phyloP scores from a whole-genome alignment of 2,113 vertebrate genomes.

The Phasianus colchicus region DNA sequence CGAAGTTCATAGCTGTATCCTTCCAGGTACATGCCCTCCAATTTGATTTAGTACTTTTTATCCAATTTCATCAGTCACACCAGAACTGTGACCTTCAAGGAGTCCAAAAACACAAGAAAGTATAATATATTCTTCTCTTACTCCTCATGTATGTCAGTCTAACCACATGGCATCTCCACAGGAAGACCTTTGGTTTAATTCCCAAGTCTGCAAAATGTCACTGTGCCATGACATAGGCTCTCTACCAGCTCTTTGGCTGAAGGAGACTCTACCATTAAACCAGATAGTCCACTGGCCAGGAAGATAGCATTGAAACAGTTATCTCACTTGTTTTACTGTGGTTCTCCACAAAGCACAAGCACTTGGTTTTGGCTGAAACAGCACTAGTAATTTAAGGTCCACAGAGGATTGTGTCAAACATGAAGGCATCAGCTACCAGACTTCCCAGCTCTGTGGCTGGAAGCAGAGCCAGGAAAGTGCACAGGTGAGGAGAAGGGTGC shows the following conservation, averaged over 20 bases:
- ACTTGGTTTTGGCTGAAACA: neutral
- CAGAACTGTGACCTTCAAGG: neutral
- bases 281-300: neutral
- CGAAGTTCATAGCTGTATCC: neutral
- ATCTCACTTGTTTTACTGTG: neutral
- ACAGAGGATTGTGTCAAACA: neutral
- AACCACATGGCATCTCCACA: neutral
- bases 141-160: neutral
- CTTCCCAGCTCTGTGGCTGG: neutral
- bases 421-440: neutral
- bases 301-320: fast-evolving
- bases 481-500: neutral
- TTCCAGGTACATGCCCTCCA: neutral
- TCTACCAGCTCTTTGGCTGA: neutral
- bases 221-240: neutral
- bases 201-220: fast-evolving
- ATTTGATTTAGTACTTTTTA: neutral
- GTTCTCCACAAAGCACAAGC: neutral
- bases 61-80: neutral
- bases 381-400: neutral
- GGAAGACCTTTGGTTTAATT: neutral
- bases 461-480: neutral
- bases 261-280: neutral
- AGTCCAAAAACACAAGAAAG: neutral
- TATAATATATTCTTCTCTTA: neutral